These are phyloP conservation scores for Chiroxiphia lanceolata DNA, from an alignment of 2,797 vertebrate genomes.

Conservation along the genomic window DNA sequence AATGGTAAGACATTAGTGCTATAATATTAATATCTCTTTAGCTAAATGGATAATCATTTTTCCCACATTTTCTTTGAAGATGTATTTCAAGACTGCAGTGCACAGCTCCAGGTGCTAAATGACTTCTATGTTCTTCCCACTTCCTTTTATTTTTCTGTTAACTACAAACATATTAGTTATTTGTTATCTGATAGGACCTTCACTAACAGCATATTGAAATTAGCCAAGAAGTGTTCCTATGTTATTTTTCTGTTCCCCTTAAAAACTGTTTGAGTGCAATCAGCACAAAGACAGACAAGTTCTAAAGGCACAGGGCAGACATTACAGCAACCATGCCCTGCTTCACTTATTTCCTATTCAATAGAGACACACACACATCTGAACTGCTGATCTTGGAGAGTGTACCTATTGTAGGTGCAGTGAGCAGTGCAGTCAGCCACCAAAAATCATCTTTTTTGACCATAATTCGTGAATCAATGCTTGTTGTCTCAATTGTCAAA, in stretches of 20 bases:
- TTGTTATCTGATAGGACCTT: background rate
- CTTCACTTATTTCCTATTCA: background rate
- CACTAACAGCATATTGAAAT: background rate
- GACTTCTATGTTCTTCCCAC: background rate
- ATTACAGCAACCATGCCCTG: background rate
- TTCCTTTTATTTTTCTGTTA: background rate
- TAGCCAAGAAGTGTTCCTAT: background rate
- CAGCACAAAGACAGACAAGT: background rate
- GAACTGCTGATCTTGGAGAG: background rate
- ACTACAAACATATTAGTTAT: background rate
- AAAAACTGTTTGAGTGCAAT: rapidly evolving
- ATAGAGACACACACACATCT: background rate
- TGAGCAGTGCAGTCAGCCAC: background rate
- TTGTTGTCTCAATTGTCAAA: background rate
- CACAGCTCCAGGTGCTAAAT: background rate
- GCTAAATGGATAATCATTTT: background rate
- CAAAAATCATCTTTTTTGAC: background rate
- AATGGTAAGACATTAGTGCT: background rate
- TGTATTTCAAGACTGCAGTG: background rate
- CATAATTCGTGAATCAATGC: background rate
- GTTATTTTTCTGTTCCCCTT: background rate
- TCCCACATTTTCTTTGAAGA: background rate
- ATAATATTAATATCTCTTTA: background rate
- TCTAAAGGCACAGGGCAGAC: background rate
- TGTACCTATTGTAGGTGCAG: background rate